Conservation (phyloP, 2,888 invertebrate species). For the Oxyteleia sp. region DNA sequence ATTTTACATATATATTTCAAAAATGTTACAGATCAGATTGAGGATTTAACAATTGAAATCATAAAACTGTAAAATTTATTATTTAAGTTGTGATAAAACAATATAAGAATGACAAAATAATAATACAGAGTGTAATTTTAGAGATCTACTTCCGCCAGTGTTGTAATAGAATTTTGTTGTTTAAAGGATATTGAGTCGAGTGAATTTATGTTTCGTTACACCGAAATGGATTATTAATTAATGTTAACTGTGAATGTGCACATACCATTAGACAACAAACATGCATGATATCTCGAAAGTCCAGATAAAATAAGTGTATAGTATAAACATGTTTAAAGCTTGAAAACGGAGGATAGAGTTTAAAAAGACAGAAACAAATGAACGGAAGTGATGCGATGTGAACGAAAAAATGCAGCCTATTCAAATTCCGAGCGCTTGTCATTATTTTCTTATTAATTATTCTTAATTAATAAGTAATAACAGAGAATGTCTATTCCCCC, state of each 20-base stretch:
- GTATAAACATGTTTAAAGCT: conserved; percentile 41
- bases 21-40: too few relatives aligned
- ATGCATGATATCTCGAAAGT: conserved; percentile 53
- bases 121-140: too few relatives aligned
- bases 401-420: conserved; percentile 44
- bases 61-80: too few relatives aligned
- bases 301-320: conserved; percentile 47
- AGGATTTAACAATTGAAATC: too few relatives aligned
- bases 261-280: conserved; percentile 34
- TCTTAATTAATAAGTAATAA: too few relatives aligned
- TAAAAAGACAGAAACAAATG: conserved; percentile 2
- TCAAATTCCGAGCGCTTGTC: conserved; percentile 49
- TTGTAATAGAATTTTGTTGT: too few relatives aligned
- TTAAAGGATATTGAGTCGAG: too few relatives aligned
- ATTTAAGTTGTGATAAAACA: too few relatives aligned
- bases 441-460: conserved; percentile 62
- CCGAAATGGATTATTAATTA: conserved; percentile 19
- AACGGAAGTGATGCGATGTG: conserved; percentile 19
- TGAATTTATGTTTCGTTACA: too few relatives aligned
- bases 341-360: neutral
- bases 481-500: conserved; percentile 40
- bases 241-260: conserved; percentile 37
- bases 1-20: too few relatives aligned
- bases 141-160: too few relatives aligned
- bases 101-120: too few relatives aligned